Conservation (phyloP, 1,140 invertebrate genomes). For the Nylanderia fulva region DNA sequence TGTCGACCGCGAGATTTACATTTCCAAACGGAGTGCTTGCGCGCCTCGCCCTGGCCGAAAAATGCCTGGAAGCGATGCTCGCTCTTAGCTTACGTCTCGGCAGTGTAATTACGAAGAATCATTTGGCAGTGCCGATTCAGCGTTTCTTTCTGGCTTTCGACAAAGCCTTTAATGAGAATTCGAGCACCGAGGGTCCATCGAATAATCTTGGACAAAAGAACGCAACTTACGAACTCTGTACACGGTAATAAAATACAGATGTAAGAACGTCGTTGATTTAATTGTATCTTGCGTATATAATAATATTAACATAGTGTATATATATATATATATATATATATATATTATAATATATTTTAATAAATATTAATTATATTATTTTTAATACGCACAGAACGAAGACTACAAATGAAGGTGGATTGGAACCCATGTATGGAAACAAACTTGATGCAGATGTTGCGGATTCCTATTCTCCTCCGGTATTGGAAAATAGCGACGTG, state of each 20-base stretch:
- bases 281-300: not conserved
- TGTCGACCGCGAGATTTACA: slow-evolving; percentile 90
- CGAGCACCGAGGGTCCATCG: not conserved
- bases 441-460: slow-evolving; percentile 77
- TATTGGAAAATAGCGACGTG: slow-evolving; percentile 76
- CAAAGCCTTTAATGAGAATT: slow-evolving; percentile 86
- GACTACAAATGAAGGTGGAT: slow-evolving; percentile 37
- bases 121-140: slow-evolving; percentile 89
- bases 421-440: slow-evolving; percentile 51
- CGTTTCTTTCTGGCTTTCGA: slow-evolving; percentile 95
- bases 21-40: slow-evolving; percentile 93
- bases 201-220: slow-evolving; percentile 53
- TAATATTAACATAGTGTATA: too few relatives aligned
- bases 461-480: slow-evolving; percentile 86
- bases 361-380: slow-evolving; percentile 4
- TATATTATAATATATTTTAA: too few relatives aligned
- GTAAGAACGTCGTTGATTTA: not conserved
- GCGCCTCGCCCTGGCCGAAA: slow-evolving; percentile 91
- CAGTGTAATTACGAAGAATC: slow-evolving; percentile 92
- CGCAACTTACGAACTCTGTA: slow-evolving; percentile 12
- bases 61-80: slow-evolving; percentile 93
- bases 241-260: slow-evolving; percentile 36
- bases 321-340: too few relatives aligned
- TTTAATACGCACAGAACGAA: slow-evolving; percentile 45
- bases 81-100: slow-evolving; percentile 93